Evolutionary conservation across 1,140 invertebrate genomes (phyloP).

Genomic region (Pseudobourletiella spinata): DNA sequence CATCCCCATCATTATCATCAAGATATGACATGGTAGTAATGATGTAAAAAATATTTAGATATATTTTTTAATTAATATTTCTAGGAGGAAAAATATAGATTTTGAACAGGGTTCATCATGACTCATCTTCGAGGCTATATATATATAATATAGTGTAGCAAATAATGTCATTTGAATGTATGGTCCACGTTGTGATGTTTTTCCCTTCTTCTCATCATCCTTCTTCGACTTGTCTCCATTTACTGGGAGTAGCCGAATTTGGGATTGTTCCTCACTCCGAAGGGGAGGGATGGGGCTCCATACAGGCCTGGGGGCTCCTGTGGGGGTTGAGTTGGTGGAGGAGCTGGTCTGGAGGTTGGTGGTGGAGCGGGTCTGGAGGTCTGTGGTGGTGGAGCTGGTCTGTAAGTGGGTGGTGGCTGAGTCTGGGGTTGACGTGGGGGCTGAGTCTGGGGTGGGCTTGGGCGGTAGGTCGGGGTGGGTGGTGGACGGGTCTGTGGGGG

Average conservation of each 20-base stretch:
- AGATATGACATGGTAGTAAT: no score
- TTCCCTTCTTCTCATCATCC: no score
- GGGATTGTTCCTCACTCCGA: conserved; percentile 34
- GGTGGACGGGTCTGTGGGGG: conserved; percentile 11
- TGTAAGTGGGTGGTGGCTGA: conserved; percentile 11
- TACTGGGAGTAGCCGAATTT: conserved; percentile 34
- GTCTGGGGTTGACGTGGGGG: conserved; percentile 9
- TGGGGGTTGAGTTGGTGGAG: conserved; percentile 1
- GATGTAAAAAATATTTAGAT: no score
- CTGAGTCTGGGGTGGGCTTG: not conserved
- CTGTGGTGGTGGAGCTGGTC: conserved; percentile 14
- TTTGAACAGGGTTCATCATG: no score
- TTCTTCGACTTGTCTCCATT: no score
- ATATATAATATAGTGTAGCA: no score
- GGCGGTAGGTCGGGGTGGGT: not conserved
- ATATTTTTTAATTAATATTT: no score
- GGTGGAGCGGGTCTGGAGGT: conserved; percentile 3
- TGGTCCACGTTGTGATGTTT: no score
- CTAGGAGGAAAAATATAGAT: no score
- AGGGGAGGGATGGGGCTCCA: conserved; percentile 32
- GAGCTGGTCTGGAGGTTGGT: conserved; percentile 9
- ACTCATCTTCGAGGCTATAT: no score
- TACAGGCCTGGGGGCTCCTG: conserved; percentile 17
- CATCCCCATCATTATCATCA: no score
- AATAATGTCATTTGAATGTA: no score